These are phyloP conservation scores for Sclerodermus sp. DNA, from an alignment of 2,888 invertebrate genomes.

Conservation along the genomic window DNA sequence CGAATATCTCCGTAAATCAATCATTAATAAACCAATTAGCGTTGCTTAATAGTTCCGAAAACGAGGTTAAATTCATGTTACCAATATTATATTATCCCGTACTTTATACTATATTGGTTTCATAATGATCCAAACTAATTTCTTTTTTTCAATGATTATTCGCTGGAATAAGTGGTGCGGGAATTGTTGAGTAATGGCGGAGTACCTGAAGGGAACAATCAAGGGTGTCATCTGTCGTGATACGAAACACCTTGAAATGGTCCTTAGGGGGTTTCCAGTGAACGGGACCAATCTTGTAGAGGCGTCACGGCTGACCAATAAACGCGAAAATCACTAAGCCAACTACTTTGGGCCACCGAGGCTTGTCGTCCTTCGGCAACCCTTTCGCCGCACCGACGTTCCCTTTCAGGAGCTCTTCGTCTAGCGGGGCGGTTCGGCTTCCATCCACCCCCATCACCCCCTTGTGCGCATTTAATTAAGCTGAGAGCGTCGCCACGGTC, in stretches of 20 bases:
- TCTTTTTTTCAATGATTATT: too few relatives aligned
- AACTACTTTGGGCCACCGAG: slow-evolving; percentile 43
- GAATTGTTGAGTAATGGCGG: too few relatives aligned
- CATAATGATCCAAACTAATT: too few relatives aligned
- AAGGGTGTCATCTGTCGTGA: too few relatives aligned
- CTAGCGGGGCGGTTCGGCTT: slow-evolving; percentile 7
- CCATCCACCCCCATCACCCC: slow-evolving; percentile 17
- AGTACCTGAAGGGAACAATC: too few relatives aligned
- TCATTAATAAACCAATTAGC: too few relatives aligned
- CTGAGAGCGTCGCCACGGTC: slow-evolving; percentile 37
- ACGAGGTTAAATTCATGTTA: too few relatives aligned
- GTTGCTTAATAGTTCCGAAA: too few relatives aligned
- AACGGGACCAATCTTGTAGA: slow-evolving; percentile 50
- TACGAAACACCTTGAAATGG: slow-evolving; percentile 46
- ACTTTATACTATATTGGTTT: too few relatives aligned
- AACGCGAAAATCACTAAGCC: slow-evolving; percentile 54
- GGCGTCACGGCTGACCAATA: slow-evolving; percentile 51
- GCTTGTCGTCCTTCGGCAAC: slow-evolving; percentile 35
- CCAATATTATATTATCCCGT: too few relatives aligned
- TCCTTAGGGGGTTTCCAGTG: slow-evolving; percentile 43
- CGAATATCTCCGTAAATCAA: too few relatives aligned
- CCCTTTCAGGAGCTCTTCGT: slow-evolving; percentile 19
- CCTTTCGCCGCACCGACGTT: slow-evolving; percentile 34
- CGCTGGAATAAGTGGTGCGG: too few relatives aligned
- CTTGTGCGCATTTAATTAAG: slow-evolving; percentile 48